Conservation (phyloP, 2,888 invertebrate species). For the Silvanus unidentatus region DNA sequence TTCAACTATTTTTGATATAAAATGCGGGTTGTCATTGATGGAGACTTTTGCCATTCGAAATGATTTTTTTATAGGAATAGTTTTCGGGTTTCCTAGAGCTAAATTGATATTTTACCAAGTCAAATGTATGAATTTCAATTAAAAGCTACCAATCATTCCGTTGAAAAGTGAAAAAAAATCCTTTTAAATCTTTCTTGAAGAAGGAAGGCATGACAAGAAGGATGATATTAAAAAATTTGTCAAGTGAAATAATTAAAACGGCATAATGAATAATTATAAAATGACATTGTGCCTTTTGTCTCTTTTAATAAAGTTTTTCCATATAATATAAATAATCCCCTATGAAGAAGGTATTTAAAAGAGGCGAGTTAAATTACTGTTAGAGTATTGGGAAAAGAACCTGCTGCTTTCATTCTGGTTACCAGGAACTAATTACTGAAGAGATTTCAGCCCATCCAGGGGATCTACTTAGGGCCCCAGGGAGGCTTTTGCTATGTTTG, state of each 20-base stretch:
- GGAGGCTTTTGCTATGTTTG: conserved; percentile 5
- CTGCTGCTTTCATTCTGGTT: conserved; percentile 13
- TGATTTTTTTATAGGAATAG: too few species aligned
- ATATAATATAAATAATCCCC: conserved; percentile 9
- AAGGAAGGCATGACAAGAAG: too few species aligned
- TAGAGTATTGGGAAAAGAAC: background rate
- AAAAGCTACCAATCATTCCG: too few species aligned
- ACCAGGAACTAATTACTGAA: conserved; percentile 27
- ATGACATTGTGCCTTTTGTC: conserved; percentile 14
- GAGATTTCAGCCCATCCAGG: conserved; percentile 22
- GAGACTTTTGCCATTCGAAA: too few species aligned
- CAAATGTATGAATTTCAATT: too few species aligned
- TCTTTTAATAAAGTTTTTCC: conserved; percentile 12
- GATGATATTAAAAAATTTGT: too few species aligned
- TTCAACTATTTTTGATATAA: too few species aligned
- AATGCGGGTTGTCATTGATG: too few species aligned
- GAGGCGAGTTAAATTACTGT: background rate
- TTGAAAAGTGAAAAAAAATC: too few species aligned
- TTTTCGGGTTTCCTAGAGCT: too few species aligned
- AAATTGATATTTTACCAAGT: too few species aligned
- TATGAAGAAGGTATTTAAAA: conserved; percentile 9
- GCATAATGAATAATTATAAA: conserved; percentile 13
- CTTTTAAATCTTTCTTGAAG: too few species aligned
- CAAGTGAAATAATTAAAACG: background rate
- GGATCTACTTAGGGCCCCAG: conserved; percentile 11